Evolutionary conservation across 2,113 vertebrate species (phyloP), one percentile per base, ranked within the genome.

Genomic region (Rhinopomastus cyanomelas): DNA sequence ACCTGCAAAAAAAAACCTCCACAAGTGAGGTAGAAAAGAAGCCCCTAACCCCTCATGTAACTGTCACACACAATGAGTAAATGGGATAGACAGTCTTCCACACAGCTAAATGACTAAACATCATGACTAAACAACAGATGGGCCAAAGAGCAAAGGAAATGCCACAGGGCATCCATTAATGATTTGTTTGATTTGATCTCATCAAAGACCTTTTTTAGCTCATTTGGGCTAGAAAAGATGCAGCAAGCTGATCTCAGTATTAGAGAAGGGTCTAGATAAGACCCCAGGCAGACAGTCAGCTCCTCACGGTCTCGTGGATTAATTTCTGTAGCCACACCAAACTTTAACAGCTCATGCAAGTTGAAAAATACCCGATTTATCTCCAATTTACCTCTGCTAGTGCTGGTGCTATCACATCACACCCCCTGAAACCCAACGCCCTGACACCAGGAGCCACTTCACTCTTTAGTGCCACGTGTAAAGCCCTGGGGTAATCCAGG

Each of bases 1-100:
- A 91, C 95, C 99, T 93, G 55, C 12, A 67, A 94, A 75, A 60
- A 86, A 36, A 25, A 86, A 36, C 25, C 5, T 74, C 60, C 57
- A 72, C 23, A 87, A 78, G 27, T 87, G 73, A 94, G 56, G n/a
- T 59, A 90, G 51, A 68, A 60, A 90, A 62, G 69, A 84, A 92
- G 26, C 18, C 8, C 11, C 23, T 30, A 72, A 80, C 42, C 30
- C 34, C 9, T 51, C 11, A 9, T 3, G 25, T 18, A 48, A 53
- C 71, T 62, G 52, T 71, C 81, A 61, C 3, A 15, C 56, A 83
- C 17, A 12, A 36, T n/a, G 75, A 49, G 11, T 56, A 57, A 61
- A 42, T 29, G 14, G 57, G 56, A 49, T n/a, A 85, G 36, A 37
- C 37, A 51, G 55, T 25, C 42, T 87, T 71, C 52, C 67, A 53